Conservation (phyloP, 2,888 invertebrate genomes). For the Apoda limacodes region DNA sequence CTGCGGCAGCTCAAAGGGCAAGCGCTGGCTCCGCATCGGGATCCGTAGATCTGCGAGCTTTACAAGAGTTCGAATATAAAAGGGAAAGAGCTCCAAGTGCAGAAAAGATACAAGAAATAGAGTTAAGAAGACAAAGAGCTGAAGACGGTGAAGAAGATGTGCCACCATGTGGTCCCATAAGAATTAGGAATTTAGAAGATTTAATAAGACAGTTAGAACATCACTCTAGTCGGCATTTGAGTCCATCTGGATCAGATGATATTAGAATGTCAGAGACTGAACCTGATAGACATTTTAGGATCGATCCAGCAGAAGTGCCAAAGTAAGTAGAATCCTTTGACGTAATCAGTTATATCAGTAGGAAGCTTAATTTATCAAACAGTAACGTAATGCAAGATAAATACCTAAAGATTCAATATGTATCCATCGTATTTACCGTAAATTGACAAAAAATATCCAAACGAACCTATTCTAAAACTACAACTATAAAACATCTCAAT, state of each 20-base stretch:
- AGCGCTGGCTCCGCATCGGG: constrained; percentile 44
- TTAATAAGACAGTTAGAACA: constrained; percentile 89
- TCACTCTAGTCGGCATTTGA: constrained; percentile 88
- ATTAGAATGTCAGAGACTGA: constrained; percentile 91
- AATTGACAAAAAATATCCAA: no score
- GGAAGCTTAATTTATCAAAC: no score
- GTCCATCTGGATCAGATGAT: constrained; percentile 91
- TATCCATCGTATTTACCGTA: no score
- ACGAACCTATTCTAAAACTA: no score
- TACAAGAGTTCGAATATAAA: constrained; percentile 65
- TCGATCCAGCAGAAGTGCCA: constrained; percentile 71
- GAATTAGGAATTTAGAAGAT: constrained; percentile 92
- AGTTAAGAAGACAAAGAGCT: constrained; percentile 69
- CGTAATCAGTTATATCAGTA: no score
- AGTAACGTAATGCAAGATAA: no score
- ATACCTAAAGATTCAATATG: no score
- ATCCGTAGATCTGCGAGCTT: constrained; percentile 52
- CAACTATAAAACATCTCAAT: no score
- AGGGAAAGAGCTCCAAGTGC: constrained; percentile 76
- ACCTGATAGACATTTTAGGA: constrained; percentile 87
- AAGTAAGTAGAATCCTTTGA: no score
- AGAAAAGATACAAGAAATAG: constrained; percentile 80
- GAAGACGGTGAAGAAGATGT: constrained; percentile 76
- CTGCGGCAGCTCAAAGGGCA: constrained; percentile 80
- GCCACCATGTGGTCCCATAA: constrained; percentile 83